Percentiles rank a stretch among this genome's conserved stretches.
These are phyloP conservation scores for Falco rusticolus DNA, from an alignment of 2,797 vertebrate species.

Conservation along the genomic window DNA sequence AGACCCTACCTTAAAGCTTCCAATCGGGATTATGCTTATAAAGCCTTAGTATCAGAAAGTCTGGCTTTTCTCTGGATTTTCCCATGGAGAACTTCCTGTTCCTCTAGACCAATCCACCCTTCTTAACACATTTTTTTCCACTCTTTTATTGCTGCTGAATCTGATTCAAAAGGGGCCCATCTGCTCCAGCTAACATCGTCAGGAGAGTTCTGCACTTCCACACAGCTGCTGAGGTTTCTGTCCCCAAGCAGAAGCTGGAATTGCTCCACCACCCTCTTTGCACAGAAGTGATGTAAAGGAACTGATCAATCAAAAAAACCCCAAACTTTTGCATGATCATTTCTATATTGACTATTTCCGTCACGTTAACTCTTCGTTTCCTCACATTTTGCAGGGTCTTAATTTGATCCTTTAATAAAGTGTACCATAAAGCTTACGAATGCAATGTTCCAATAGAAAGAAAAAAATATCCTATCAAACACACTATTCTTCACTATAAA, in stretches of 20 bases:
- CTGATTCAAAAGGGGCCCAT: constrained; percentile 58
- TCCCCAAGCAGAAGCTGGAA: constrained; percentile 7
- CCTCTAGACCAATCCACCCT: constrained; percentile 17
- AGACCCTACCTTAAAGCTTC: not conserved
- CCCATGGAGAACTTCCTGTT: constrained; percentile 29
- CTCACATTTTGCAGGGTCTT: not conserved
- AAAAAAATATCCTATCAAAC: not conserved
- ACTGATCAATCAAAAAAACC: not conserved
- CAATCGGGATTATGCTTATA: not conserved
- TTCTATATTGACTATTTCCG: not conserved
- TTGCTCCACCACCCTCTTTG: not conserved
- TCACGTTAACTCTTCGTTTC: not conserved
- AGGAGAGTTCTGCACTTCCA: constrained; percentile 18
- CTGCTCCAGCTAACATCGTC: constrained; percentile 34
- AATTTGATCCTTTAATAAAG: constrained; percentile 8
- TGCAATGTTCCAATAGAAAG: not conserved
- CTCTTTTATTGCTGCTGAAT: constrained; percentile 49
- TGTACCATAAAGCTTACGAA: not conserved
- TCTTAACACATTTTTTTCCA: constrained; percentile 12
- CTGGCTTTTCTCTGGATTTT: constrained; percentile 33
- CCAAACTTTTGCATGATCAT: not conserved
- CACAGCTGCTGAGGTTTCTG: constrained; percentile 23
- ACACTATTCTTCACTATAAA: not conserved
- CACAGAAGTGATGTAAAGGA: not conserved
- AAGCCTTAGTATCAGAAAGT: constrained; percentile 1